Percentiles rank a stretch among this genome's conserved stretches.
These are phyloP conservation scores for Chrysopa pallens DNA, from an alignment of 1,140 invertebrate species.

Conservation along the genomic window DNA sequence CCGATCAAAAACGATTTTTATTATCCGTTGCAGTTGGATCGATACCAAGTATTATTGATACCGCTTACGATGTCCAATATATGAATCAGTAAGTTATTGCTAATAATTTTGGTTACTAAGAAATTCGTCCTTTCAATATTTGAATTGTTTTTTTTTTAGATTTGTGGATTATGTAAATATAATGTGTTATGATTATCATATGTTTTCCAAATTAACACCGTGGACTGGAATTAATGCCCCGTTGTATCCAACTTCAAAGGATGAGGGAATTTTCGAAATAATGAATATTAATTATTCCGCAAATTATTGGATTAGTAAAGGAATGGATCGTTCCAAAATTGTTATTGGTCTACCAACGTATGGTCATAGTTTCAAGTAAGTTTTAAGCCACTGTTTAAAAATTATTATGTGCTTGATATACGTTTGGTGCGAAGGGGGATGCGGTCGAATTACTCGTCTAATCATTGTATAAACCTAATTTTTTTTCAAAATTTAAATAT, in stretches of 20 bases:
- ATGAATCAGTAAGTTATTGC: slow-evolving; percentile 42
- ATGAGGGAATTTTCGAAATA: slow-evolving; percentile 45
- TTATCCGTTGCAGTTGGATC: slow-evolving; percentile 62
- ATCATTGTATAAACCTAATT: not conserved
- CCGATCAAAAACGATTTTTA: slow-evolving; percentile 32
- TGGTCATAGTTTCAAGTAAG: slow-evolving; percentile 60
- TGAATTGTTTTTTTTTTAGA: too few relatives aligned
- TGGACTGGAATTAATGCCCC: slow-evolving; percentile 73
- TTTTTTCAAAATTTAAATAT: not conserved
- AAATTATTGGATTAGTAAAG: slow-evolving; percentile 59
- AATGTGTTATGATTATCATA: slow-evolving; percentile 83
- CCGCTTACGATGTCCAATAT: slow-evolving; percentile 54
- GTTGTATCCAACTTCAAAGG: slow-evolving; percentile 36
- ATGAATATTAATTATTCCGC: slow-evolving; percentile 72
- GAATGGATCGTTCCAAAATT: slow-evolving; percentile 67
- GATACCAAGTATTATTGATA: slow-evolving; percentile 47
- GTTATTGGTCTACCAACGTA: slow-evolving; percentile 81
- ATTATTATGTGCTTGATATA: not conserved
- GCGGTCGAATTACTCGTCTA: not conserved
- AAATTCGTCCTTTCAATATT: too few relatives aligned
- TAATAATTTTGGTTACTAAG: not conserved
- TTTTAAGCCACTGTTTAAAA: too few relatives aligned
- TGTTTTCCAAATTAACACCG: slow-evolving; percentile 52
- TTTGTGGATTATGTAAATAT: slow-evolving; percentile 70
- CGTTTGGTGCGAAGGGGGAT: not conserved